Evolutionary conservation across 2,888 invertebrate genomes (phyloP).

Genomic region (Atethmia centrago): DNA sequence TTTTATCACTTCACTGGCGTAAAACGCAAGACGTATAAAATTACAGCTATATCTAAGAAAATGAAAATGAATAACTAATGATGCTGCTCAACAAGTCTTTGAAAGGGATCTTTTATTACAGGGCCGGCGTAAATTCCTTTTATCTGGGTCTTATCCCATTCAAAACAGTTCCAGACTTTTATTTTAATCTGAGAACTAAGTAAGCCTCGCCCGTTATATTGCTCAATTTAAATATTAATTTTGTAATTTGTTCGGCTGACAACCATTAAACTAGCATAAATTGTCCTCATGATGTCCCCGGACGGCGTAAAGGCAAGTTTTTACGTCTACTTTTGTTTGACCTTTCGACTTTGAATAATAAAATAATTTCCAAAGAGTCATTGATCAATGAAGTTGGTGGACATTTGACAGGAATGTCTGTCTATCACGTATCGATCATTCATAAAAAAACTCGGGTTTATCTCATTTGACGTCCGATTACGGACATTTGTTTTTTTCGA

Average conservation of each 20-base stretch:
- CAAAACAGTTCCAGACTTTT: constrained; percentile 66
- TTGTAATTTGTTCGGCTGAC: constrained; percentile 54
- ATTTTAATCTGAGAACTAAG: constrained; percentile 73
- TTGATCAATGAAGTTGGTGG: constrained; percentile 31
- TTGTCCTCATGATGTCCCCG: constrained; percentile 42
- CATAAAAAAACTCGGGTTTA: neutral
- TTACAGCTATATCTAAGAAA: constrained; percentile 80
- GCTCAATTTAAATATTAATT: constrained; percentile 68
- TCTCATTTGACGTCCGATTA: constrained; percentile 1
- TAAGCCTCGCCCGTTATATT: constrained; percentile 65
- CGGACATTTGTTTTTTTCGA: neutral
- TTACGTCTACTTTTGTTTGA: constrained; percentile 55
- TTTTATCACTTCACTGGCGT: constrained; percentile 73
- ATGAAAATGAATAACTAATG: constrained; percentile 88
- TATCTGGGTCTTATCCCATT: constrained; percentile 68
- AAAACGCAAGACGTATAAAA: constrained; percentile 76
- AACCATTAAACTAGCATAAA: constrained; percentile 51
- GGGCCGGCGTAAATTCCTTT: constrained; percentile 62
- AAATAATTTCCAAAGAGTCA: constrained; percentile 45
- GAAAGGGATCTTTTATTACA: constrained; percentile 81
- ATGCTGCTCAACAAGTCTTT: constrained; percentile 82
- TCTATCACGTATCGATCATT: constrained; percentile 17
- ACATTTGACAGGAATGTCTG: constrained; percentile 11
- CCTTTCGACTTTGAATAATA: constrained; percentile 56
- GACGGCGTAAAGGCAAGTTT: constrained; percentile 46